phyloP scores from a whole-genome alignment of 2,888 invertebrate species.

The Gastracanthus pulcherrimus region DNA sequence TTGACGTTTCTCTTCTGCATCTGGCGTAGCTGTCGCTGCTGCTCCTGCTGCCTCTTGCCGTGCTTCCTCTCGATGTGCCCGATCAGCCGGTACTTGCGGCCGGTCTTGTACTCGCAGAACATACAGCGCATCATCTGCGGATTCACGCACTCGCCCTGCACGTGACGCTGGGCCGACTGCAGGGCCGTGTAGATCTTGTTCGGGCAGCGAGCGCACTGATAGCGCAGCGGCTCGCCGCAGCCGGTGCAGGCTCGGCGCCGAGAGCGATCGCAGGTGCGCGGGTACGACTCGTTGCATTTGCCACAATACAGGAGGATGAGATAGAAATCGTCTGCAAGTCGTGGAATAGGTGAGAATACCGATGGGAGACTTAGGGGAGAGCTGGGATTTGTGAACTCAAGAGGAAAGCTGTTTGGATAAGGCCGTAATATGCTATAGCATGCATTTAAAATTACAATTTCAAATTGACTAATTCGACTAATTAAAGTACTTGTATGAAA shows the following conservation, averaged over 20 bases:
- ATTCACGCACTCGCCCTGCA: constrained; percentile 40
- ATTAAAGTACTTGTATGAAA: too few species aligned
- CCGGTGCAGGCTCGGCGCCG: neutral
- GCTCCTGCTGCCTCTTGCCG: neutral
- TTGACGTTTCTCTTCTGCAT: neutral
- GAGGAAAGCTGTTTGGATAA: too few species aligned
- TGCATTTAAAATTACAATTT: too few species aligned
- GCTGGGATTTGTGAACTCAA: too few species aligned
- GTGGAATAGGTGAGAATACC: too few species aligned
- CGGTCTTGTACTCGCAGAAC: constrained; percentile 34
- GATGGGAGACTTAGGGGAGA: too few species aligned
- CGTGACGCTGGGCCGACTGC: constrained; percentile 40
- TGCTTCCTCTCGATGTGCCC: constrained; percentile 30
- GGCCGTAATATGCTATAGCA: too few species aligned
- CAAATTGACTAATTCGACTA: too few species aligned
- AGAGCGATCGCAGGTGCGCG: neutral
- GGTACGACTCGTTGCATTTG: neutral
- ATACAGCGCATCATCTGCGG: constrained; percentile 19
- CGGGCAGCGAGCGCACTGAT: constrained; percentile 27
- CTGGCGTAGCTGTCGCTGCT: neutral
- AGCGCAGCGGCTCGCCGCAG: neutral
- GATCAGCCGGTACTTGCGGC: constrained; percentile 33
- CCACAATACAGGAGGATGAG: constrained; percentile 21
- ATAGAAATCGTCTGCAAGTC: neutral
- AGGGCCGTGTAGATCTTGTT: constrained; percentile 18